Base-by-base conservation (phyloP, 1,140 invertebrate genomes). In the Grapholita molesta region DNA sequence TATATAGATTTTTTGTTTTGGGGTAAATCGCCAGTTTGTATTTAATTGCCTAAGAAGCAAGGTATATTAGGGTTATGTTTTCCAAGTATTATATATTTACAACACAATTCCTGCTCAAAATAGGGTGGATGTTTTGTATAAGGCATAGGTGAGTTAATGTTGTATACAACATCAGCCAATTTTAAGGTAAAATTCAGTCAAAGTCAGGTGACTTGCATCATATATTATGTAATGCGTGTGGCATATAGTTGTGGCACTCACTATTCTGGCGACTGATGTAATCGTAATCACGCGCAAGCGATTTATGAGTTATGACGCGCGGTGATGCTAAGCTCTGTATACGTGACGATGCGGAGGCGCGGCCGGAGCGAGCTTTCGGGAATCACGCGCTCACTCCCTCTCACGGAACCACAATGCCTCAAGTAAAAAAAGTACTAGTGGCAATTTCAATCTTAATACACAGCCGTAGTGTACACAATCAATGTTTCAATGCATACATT, bases 231-330 rank as follows among this genome's bases (percentile, higher is more conserved):
- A 48, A 21, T 21, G 21, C 42, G 9, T 21, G 21, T 48, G 1
- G 38, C 7, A 8, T 21, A 48, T 21, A 48, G 2, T 5, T 48
- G 42, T 21, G 42, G 55, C 25, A 28, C 55, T 38, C 35, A 7
- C 25, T n/a, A 15, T 28, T 61, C 24, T 15, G 25, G 2, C n/a
- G 55, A 30, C 28, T 61, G 24, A 61, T 61, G 24, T 61, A 61
- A 61, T 61, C 55, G 24, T 61, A 61, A 61, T 61, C 55, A n/a
- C 24, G n/a, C 25, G 55, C 24, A 61, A 61, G 55, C 3, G 11
- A 57, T 30, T 25, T 2, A 61, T 61, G 11, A 57, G n/a, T 25
- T 2, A 61, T 61, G 55, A 61, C 55, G 28, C 55, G 12, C 6
- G 6, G 55, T 61, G 55, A 61, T n/a, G 55, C 55, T 15, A 28